Evolutionary conservation across 2,113 vertebrate genomes (phyloP), one percentile per base, ranked within the genome.

Genomic region (Dolichallabes microphthalmus): DNA sequence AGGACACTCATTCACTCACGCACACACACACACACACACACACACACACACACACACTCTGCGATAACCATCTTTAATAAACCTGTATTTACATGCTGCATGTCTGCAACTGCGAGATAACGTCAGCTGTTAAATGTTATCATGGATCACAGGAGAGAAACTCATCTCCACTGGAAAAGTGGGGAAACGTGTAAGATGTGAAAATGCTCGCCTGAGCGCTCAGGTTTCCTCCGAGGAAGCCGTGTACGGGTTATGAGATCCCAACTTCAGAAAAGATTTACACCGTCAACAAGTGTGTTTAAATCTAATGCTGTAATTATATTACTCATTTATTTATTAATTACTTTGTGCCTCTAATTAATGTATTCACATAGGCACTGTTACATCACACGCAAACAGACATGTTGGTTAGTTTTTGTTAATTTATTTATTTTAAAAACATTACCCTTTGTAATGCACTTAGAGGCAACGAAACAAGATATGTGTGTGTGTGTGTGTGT

Each of bases 21-120:
- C 68, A 71, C 32, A 22, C 68, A 71, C 68, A 50, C 69, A 50
- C 35, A 50, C 69, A 50, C 69, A 14, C 39, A n/a, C 45, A 75
- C 73, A 53, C 50, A 17, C 45, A 17, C 73, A 9, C 73, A 53
- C 50, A 25, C 13, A 1, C 25, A 17, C 27, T 22, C n/a, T 30
- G 52, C 30, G 74, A 76, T 76, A 76, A 55, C 6, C 52, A 76
- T 76, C 73, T 75, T 52, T 75, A 75, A 75, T 75, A 75, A 75
- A 52, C 25, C 11, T 0, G 45, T 75, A 53, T 75, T 75, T 75
- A 75, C 73, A 75, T 75, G 73, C 73, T 15, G 45, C 13, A 25
- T 75, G 69, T 73, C 45, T 75, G 73, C 13, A 27, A 39, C 39
- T 52, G 25, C 27, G 27, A 55, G 50, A 77, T 77, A 77, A 77